Percentiles rank a stretch among this genome's conserved stretches.
Conservation (phyloP, 2,797 vertebrate genomes). For the Loriculus beryllinus region DNA sequence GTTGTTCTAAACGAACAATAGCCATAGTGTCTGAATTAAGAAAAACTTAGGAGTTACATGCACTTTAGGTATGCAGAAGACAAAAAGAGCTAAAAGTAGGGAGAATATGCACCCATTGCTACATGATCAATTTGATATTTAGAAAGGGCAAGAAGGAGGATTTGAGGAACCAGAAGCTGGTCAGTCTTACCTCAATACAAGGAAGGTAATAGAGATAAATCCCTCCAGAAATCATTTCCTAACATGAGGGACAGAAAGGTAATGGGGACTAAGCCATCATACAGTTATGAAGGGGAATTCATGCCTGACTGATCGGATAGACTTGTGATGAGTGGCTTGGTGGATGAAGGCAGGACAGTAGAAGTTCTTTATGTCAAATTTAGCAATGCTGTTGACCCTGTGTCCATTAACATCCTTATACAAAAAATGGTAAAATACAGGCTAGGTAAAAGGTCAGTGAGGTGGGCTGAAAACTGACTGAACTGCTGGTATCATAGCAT, state of each 20-base stretch:
- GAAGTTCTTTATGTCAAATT: background rate
- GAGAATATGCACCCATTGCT: background rate
- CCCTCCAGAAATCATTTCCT: background rate
- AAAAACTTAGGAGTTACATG: background rate
- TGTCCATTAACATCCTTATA: background rate
- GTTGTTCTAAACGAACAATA: background rate
- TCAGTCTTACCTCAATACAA: background rate
- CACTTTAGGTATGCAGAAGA: background rate
- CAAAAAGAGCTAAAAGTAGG: background rate
- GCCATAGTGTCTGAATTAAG: background rate
- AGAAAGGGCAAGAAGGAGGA: background rate
- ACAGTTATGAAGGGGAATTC: background rate
- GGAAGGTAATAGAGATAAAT: background rate
- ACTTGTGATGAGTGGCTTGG: background rate
- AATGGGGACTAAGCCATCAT: background rate
- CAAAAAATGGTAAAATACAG: background rate
- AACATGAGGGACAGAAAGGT: background rate
- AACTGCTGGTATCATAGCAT: background rate
- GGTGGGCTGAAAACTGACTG: background rate
- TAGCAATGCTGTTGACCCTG: background rate
- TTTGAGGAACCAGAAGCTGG: background rate
- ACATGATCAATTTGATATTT: background rate
- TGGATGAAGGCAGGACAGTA: background rate
- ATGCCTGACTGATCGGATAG: background rate
- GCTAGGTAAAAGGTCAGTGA: background rate